A percentile compares a stretch with the other conserved stretches of the same genome.
phyloP scores from a whole-genome alignment of 2,797 vertebrate species.

The Etheostoma perlongum region DNA sequence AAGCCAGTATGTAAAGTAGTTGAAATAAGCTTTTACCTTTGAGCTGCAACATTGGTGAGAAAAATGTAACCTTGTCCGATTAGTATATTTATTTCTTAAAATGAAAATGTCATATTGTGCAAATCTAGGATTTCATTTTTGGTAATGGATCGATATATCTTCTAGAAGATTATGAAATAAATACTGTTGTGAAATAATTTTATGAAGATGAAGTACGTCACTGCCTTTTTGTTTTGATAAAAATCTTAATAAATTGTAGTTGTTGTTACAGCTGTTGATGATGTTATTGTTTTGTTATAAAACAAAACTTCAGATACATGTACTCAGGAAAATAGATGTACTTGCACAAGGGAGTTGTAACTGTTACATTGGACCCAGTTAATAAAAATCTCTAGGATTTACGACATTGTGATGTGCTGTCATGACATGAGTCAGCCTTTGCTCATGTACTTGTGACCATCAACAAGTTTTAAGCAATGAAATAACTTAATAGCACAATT shows the following conservation, averaged over 20 bases:
- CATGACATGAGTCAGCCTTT: not conserved
- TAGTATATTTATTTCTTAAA: not conserved
- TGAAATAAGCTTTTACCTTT: not conserved
- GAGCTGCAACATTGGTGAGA: not conserved
- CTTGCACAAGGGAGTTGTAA: too few relatives aligned
- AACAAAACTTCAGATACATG: not conserved
- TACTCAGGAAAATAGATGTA: not conserved
- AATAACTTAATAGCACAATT: conserved; percentile 1
- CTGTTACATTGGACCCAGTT: not conserved
- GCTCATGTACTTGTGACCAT: not conserved
- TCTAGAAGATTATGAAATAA: not conserved
- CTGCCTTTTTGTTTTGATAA: not conserved
- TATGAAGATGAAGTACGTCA: not conserved
- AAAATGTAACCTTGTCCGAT: not conserved
- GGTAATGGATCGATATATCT: not conserved
- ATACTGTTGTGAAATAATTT: not conserved
- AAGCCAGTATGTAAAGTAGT: not conserved
- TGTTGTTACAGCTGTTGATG: too few relatives aligned
- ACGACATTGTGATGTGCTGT: not conserved
- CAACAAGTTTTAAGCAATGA: not conserved
- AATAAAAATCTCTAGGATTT: not conserved
- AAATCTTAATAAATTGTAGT: not conserved
- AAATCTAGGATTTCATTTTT: not conserved
- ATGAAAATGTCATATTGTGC: not conserved
- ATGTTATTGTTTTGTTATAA: not conserved